Evolutionary conservation across 1,140 invertebrate genomes (phyloP).

Genomic region (Tachypleus tridentatus): DNA sequence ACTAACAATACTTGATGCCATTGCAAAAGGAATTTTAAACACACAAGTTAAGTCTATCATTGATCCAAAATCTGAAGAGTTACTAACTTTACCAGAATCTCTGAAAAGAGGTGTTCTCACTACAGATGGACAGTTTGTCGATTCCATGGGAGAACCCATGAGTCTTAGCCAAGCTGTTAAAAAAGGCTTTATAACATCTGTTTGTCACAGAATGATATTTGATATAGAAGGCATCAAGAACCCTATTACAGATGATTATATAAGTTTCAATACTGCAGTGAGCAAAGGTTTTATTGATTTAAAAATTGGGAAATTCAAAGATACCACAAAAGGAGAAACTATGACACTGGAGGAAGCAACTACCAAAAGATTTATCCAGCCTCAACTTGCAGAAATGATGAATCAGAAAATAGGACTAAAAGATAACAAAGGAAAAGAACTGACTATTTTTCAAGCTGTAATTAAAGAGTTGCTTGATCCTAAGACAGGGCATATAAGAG

Average conservation of each 20-base stretch:
- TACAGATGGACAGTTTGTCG: constrained; percentile 54
- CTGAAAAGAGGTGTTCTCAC: constrained; percentile 61
- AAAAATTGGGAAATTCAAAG: constrained; percentile 55
- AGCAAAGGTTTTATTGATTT: constrained; percentile 62
- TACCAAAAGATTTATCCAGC: constrained; percentile 38
- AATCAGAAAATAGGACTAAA: constrained; percentile 65
- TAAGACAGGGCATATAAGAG: constrained; percentile 68
- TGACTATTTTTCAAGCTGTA: constrained; percentile 73
- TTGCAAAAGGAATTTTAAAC: constrained; percentile 72
- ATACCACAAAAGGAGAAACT: constrained; percentile 57
- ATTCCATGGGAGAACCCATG: constrained; percentile 55
- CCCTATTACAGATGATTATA: constrained; percentile 59
- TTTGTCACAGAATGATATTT: constrained; percentile 75
- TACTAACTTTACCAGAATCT: constrained; percentile 71
- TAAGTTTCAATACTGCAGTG: constrained; percentile 75
- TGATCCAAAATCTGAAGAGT: constrained; percentile 54
- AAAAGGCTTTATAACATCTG: constrained; percentile 70
- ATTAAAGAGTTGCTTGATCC: constrained; percentile 69
- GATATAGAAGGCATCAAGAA: constrained; percentile 83
- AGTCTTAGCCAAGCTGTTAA: constrained; percentile 65
- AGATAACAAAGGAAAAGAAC: constrained; percentile 49
- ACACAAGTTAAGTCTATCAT: constrained; percentile 72
- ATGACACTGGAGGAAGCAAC: constrained; percentile 50
- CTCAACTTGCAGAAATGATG: constrained; percentile 71
- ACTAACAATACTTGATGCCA: constrained; percentile 66